Conservation (phyloP, 1,140 invertebrate genomes). For the Ptiloglossa arizonensis region DNA sequence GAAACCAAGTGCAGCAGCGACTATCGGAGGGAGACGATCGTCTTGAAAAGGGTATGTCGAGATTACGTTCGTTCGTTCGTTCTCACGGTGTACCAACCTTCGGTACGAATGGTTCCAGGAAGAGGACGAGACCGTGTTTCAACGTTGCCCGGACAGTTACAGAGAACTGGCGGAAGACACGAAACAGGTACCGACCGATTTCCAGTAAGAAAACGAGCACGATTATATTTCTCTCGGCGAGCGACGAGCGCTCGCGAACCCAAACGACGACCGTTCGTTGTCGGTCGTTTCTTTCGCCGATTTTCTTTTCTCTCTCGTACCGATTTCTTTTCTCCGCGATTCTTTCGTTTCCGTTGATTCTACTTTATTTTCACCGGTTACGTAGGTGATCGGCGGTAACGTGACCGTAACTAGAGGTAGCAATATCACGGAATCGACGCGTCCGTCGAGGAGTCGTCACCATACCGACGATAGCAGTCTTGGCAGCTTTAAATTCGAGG, state of each 20-base stretch:
- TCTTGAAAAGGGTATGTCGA: slow-evolving; percentile 81
- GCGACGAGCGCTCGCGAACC: neutral
- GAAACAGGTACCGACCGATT: slow-evolving; percentile 79
- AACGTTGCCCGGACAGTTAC: slow-evolving; percentile 81
- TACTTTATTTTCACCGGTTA: slow-evolving; percentile 50
- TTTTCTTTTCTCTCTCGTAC: neutral
- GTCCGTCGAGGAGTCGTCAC: slow-evolving; percentile 83
- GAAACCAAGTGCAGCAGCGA: slow-evolving; percentile 84
- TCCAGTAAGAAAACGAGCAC: slow-evolving; percentile 50
- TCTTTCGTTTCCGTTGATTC: slow-evolving; percentile 39
- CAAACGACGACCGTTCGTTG: neutral
- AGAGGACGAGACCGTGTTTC: slow-evolving; percentile 77
- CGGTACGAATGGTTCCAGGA: slow-evolving; percentile 52
- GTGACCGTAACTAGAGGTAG: slow-evolving; percentile 80
- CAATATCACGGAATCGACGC: slow-evolving; percentile 79
- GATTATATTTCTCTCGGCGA: slow-evolving; percentile 19
- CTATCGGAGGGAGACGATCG: slow-evolving; percentile 83
- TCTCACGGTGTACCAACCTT: slow-evolving; percentile 14
- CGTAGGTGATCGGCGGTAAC: slow-evolving; percentile 76
- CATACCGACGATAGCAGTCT: slow-evolving; percentile 88
- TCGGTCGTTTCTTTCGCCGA: slow-evolving; percentile 4
- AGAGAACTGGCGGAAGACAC: slow-evolving; percentile 79
- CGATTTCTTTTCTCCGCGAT: neutral
- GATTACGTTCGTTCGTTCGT: too few relatives aligned
- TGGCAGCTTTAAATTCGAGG: slow-evolving; percentile 88